phyloP scores from a whole-genome alignment of 1,140 invertebrate genomes.

The Drosophila tropicalis region DNA sequence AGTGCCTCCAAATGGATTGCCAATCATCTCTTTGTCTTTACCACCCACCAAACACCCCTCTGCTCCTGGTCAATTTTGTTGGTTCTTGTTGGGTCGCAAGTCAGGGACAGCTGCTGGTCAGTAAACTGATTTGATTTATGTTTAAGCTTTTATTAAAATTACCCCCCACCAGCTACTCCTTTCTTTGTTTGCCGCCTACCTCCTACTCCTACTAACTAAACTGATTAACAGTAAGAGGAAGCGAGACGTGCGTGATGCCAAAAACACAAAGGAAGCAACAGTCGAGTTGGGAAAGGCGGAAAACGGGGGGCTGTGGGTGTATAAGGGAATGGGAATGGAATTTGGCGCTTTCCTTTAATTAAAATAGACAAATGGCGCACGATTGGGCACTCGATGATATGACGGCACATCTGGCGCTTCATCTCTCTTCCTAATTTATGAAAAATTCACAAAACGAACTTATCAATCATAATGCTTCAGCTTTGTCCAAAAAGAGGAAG shows the following conservation, averaged over 20 bases:
- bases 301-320: not conserved
- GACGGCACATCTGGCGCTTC: constrained; percentile 41
- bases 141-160: constrained; percentile 75
- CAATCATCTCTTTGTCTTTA: constrained; percentile 37
- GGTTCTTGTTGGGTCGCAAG: constrained; percentile 8
- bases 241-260: constrained; percentile 61
- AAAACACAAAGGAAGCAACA: constrained; percentile 42
- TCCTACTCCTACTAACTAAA: constrained; percentile 25
- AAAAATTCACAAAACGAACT: constrained; percentile 81
- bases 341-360: constrained; percentile 67
- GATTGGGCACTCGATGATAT: constrained; percentile 72
- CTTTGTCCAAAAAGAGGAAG: constrained; percentile 15
- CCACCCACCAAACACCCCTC: too few relatives aligned
- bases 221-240: constrained; percentile 65
- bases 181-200: not conserved
- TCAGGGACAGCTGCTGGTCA: constrained; percentile 69
- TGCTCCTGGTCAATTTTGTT: not conserved
- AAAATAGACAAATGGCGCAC: constrained; percentile 81
- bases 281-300: constrained; percentile 16
- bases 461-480: constrained; percentile 77
- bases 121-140: constrained; percentile 70
- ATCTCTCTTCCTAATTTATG: constrained; percentile 75
- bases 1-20: constrained; percentile 62
- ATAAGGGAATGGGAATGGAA: constrained; percentile 16
- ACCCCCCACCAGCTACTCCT: constrained; percentile 10